These are phyloP conservation scores for Ispidina lecontei DNA, from an alignment of 2,797 vertebrate species.

Conservation along the genomic window DNA sequence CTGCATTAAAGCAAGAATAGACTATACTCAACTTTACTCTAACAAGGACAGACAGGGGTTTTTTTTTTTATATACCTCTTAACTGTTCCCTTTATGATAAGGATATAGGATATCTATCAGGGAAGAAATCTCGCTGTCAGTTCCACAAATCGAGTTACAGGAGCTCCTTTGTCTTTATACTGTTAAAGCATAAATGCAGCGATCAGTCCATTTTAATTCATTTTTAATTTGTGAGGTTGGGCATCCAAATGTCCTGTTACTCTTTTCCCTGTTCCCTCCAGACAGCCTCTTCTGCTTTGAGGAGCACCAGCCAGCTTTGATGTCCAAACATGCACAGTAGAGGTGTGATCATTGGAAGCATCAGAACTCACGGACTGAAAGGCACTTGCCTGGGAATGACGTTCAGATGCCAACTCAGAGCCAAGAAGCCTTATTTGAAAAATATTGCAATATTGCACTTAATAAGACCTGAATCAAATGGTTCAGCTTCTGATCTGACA, in stretches of 20 bases:
- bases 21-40: slow-evolving; percentile 71
- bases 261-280: neutral
- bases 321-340: rapidly evolving
- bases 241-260: rapidly evolving
- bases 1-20: slow-evolving; percentile 80
- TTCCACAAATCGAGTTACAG: neutral
- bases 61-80: slow-evolving; percentile 23
- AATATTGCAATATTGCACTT: neutral
- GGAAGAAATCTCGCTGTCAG: neutral
- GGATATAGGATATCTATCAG: neutral
- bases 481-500: neutral
- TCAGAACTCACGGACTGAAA: rapidly evolving
- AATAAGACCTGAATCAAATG: rapidly evolving
- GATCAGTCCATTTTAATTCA: neutral
- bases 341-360: neutral
- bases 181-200: neutral
- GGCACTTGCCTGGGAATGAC: neutral
- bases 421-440: neutral
- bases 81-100: slow-evolving; percentile 14
- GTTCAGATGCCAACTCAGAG: neutral
- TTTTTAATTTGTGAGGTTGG: neutral
- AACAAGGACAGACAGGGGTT: slow-evolving; percentile 66
- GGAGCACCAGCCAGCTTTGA: rapidly evolving
- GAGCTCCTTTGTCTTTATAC: neutral
- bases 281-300: neutral